phyloP scores from a whole-genome alignment of 2,113 vertebrate species.

The Cyphomyrus plagiostoma region DNA sequence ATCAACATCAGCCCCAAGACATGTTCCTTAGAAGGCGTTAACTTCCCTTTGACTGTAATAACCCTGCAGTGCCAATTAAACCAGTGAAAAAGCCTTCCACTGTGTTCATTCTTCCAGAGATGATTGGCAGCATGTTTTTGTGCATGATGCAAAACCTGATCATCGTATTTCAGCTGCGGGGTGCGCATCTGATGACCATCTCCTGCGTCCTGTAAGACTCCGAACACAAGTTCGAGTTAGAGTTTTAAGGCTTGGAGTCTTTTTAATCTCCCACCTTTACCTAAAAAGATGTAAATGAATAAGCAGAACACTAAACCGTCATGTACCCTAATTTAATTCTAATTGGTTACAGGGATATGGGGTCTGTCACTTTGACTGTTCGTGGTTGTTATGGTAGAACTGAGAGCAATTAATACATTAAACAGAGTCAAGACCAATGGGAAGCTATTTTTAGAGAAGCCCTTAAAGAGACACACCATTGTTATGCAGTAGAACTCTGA shows the following conservation, averaged over 20 bases:
- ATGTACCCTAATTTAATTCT: constrained; percentile 26
- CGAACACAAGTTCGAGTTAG: not conserved
- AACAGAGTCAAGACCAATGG: constrained; percentile 9
- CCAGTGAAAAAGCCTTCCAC: not conserved
- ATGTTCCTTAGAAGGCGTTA: not conserved
- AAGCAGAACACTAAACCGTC: constrained; percentile 12
- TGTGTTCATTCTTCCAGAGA: not conserved
- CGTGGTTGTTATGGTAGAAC: constrained; percentile 30
- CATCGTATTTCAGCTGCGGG: not conserved
- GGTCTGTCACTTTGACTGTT: constrained; percentile 30
- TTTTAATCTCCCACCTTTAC: not conserved
- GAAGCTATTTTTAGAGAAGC: constrained; percentile 11
- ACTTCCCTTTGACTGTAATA: not conserved
- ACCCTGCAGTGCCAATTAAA: not conserved
- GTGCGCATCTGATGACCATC: not conserved
- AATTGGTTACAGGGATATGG: constrained; percentile 12
- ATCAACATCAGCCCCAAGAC: not conserved
- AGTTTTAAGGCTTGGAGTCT: not conserved
- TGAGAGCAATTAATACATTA: constrained; percentile 28
- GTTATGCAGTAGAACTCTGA: constrained; percentile 25
- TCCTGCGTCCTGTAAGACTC: not conserved
- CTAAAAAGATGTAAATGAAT: constrained; percentile 21
- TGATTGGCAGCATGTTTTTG: not conserved
- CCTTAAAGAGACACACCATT: constrained; percentile 15
- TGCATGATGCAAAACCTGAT: not conserved